A percentile compares a stretch with the other conserved stretches of the same genome.
phyloP scores from a whole-genome alignment of 2,888 invertebrate genomes.

The Heliothis peltigera region DNA sequence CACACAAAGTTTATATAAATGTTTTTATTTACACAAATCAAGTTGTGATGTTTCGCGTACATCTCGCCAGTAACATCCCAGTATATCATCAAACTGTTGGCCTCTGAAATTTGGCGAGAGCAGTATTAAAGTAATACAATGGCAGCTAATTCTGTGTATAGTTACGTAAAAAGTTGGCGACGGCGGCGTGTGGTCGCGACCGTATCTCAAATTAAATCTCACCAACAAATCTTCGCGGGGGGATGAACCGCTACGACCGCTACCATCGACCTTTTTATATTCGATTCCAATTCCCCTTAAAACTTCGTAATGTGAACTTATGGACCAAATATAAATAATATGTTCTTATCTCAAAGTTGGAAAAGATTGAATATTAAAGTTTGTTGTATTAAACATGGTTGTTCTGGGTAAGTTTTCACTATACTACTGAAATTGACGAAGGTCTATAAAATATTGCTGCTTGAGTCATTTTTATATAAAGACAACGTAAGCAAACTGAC shows the following conservation, averaged over 20 bases:
- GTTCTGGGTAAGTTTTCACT: too few species aligned
- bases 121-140: slow-evolving; percentile 72
- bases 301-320: neutral
- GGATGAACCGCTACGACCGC: slow-evolving; percentile 75
- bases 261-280: slow-evolving; percentile 65
- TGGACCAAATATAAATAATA: slow-evolving; percentile 9
- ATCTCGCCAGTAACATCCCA: slow-evolving; percentile 19
- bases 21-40: too few species aligned
- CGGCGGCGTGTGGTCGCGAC: slow-evolving; percentile 81
- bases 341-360: neutral
- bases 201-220: slow-evolving; percentile 89
- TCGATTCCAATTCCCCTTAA: slow-evolving; percentile 22
- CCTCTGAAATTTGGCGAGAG: slow-evolving; percentile 51
- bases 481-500: too few species aligned
- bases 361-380: neutral
- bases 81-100: slow-evolving; percentile 45
- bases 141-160: slow-evolving; percentile 76
- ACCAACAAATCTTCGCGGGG: slow-evolving; percentile 86
- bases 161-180: slow-evolving; percentile 84
- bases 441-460: too few species aligned
- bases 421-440: neutral
- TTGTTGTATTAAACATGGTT: too few species aligned
- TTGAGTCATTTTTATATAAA: too few species aligned
- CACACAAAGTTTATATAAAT: too few species aligned
- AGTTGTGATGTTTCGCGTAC: neutral